These are phyloP conservation scores for Oriolus oriolus DNA, from an alignment of 2,113 vertebrate genomes.

Conservation along the genomic window DNA sequence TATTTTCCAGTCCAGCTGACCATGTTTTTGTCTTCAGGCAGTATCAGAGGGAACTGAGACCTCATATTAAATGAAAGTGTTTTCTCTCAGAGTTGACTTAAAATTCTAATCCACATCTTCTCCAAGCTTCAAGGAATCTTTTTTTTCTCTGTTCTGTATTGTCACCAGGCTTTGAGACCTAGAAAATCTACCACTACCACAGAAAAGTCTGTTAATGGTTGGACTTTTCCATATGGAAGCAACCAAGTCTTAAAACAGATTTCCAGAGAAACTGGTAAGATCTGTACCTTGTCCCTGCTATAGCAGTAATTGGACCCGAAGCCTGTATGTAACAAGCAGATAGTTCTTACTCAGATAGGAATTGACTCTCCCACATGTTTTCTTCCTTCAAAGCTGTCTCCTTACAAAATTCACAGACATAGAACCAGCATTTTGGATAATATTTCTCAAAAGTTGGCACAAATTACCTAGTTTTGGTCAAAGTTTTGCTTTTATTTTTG, in stretches of 20 bases:
- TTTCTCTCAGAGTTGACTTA: not conserved
- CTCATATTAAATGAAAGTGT: not conserved
- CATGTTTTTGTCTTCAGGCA: not conserved
- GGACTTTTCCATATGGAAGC: not conserved
- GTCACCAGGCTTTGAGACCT: not conserved
- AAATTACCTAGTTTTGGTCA: not conserved
- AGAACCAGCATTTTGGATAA: not conserved
- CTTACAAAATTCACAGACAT: not conserved
- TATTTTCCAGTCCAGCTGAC: not conserved
- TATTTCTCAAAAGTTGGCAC: not conserved
- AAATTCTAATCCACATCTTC: not conserved
- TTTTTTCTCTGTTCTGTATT: not conserved
- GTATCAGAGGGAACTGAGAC: not conserved
- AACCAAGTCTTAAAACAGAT: not conserved
- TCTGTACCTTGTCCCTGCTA: not conserved
- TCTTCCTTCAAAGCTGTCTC: not conserved
- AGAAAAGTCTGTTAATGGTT: not conserved
- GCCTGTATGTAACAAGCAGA: not conserved
- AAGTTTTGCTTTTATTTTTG: not conserved
- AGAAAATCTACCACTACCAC: not conserved
- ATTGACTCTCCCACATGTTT: not conserved
- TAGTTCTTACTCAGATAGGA: not conserved
- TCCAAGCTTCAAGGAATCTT: rapidly evolving
- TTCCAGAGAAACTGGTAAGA: not conserved
- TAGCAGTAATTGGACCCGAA: not conserved